Percentiles rank a stretch among this genome's conserved stretches.
phyloP scores from a whole-genome alignment of 2,888 invertebrate genomes.

The Smittia aterrima region DNA sequence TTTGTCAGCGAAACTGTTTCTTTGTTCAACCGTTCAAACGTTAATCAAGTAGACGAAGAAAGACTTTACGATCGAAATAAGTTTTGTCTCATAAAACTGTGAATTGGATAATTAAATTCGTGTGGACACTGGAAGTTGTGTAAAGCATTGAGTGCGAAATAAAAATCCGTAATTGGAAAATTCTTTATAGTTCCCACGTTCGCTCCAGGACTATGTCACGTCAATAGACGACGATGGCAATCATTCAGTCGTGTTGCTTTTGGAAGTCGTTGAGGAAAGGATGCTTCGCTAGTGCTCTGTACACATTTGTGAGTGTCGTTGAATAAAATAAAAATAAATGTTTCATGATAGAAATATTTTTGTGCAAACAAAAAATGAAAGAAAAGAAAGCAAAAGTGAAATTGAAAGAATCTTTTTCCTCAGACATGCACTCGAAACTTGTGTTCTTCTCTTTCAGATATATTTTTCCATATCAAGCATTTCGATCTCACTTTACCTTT shows the following conservation, averaged over 20 bases:
- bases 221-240: slow-evolving; percentile 46
- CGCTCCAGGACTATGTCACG: no score
- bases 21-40: not conserved
- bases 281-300: slow-evolving; percentile 50
- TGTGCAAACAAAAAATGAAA: not conserved
- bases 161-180: no score
- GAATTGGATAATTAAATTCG: no score
- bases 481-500: slow-evolving; percentile 63
- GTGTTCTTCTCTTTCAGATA: slow-evolving; percentile 54
- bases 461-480: slow-evolving; percentile 66
- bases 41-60: not conserved
- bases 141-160: not conserved
- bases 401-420: no score
- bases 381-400: no score
- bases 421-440: no score
- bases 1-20: slow-evolving; percentile 9
- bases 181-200: no score
- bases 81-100: no score
- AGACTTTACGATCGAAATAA: not conserved
- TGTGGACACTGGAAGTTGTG: not conserved
- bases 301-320: slow-evolving; percentile 46
- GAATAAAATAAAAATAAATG: not conserved
- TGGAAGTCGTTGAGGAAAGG: slow-evolving; percentile 51
- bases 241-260: slow-evolving; percentile 52
- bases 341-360: not conserved